A percentile compares a stretch with the other conserved stretches of the same genome.
Conservation (phyloP, 1,140 invertebrate species). For the Pseudomyrmex flavicornis region DNA sequence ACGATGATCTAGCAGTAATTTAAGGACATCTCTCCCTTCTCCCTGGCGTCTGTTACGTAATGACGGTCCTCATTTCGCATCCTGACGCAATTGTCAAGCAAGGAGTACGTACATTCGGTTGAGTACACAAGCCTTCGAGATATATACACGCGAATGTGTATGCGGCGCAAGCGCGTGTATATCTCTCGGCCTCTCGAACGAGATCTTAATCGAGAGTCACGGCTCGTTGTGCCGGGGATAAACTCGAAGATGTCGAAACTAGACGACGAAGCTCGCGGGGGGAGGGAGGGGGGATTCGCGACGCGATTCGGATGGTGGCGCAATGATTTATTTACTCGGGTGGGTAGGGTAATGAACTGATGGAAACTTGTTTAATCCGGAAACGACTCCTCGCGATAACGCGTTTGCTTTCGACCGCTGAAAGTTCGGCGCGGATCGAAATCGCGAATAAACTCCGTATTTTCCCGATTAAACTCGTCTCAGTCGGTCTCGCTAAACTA, state of each 20-base stretch:
- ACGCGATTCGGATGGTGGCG: slow-evolving; percentile 21
- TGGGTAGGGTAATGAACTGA: slow-evolving; percentile 58
- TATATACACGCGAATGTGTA: background rate
- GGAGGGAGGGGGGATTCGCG: background rate
- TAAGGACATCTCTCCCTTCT: slow-evolving; percentile 4
- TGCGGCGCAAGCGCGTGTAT: background rate
- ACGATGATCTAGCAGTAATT: slow-evolving; percentile 40
- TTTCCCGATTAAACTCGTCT: slow-evolving; percentile 4
- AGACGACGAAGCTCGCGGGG: slow-evolving; percentile 37
- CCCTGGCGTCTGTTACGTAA: slow-evolving; percentile 37
- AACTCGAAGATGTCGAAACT: slow-evolving; percentile 56
- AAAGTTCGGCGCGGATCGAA: slow-evolving; percentile 1
- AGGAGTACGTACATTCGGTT: slow-evolving; percentile 18
- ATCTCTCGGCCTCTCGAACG: slow-evolving; percentile 43
- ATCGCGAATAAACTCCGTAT: background rate
- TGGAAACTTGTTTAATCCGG: slow-evolving; percentile 57
- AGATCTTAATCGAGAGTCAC: slow-evolving; percentile 55
- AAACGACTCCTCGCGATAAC: slow-evolving; percentile 50
- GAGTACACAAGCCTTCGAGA: slow-evolving; percentile 18
- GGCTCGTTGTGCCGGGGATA: slow-evolving; percentile 33
- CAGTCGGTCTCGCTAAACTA: background rate
- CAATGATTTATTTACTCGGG: slow-evolving; percentile 56
- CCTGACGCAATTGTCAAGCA: slow-evolving; percentile 43
- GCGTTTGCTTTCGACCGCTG: slow-evolving; percentile 48
- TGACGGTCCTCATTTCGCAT: slow-evolving; percentile 35